A percentile compares a stretch with the other conserved stretches of the same genome.
Conservation (phyloP, 1,140 invertebrate species). For the Yoshiicerus persimilis region DNA sequence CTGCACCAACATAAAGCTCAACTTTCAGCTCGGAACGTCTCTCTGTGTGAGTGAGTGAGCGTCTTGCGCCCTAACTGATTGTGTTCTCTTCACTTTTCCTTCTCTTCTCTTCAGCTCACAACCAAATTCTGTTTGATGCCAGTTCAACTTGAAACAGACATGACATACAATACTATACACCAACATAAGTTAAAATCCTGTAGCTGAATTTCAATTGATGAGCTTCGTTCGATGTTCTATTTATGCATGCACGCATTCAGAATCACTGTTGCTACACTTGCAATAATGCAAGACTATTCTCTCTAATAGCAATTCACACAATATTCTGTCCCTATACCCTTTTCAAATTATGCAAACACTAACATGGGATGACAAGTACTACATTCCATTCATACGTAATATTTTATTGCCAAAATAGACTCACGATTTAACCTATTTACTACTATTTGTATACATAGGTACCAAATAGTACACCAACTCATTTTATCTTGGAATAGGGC, state of each 20-base stretch:
- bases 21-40: conserved; percentile 9
- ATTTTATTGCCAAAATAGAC: background rate
- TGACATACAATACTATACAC: background rate
- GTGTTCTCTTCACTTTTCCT: background rate
- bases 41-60: conserved; percentile 3
- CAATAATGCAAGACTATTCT: background rate
- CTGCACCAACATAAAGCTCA: conserved; percentile 6
- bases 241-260: background rate
- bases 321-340: background rate
- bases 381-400: background rate
- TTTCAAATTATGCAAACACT: background rate
- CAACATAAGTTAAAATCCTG: background rate
- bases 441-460: background rate
- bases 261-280: background rate
- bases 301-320: background rate
- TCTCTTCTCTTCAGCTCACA: background rate
- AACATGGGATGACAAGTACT: background rate
- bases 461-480: background rate
- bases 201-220: background rate
- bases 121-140: background rate
- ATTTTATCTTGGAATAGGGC: background rate
- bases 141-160: background rate
- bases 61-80: conserved; percentile 21
- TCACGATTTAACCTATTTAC: background rate
- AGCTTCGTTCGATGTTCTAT: background rate